Evolutionary conservation across 2,888 invertebrate genomes (phyloP), one percentile per base, ranked within the genome.

Genomic region (Tachina lurida): DNA sequence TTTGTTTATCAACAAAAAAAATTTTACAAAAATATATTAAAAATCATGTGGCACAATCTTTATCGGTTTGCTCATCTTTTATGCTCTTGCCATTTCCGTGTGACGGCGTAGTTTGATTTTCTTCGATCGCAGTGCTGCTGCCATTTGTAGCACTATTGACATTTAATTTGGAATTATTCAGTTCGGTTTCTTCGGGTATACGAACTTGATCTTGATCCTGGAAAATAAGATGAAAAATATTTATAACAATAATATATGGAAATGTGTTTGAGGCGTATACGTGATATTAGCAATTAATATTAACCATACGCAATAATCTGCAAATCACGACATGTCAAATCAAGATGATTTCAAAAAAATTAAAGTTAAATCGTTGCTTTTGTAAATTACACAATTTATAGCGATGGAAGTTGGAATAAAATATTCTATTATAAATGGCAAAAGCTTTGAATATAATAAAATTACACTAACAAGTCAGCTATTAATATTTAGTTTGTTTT

Each of bases 111-210:
- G 41, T 45, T 54, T n/a, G 19, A 43, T 54, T 58, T 15, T 78
- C 77, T 12, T 83, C 74, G 9, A 22, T 49, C 9, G 12, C 71
- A 60, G 68, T 79, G 49, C 67, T 49, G 45, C 75, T 80, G 67
- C 81, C 84, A 68, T 81, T 86, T 45, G 76, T 31, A 31, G 31
- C 82, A 71, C 88, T 89, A 3, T 88, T 84, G 9, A 90, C 89
- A 56, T 89, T 89, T 47, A 87, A 84, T 78, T 90, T 90, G 12
- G 91, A 90, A 85, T 89, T 89, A 70, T 89, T 89, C 39, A 91
- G 84, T 84, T 92, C 92, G 60, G 91, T 90, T 88, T 95, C 95
- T 89, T 95, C 95, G 0, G 95, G 95, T 78, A 95, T 95, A 39
- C 83, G 86, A n/a, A 95, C 94, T 89, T 94, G 95, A 12, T 92